phyloP scores from a whole-genome alignment of 2,888 invertebrate genomes.

The Drosophila subquinaria region DNA sequence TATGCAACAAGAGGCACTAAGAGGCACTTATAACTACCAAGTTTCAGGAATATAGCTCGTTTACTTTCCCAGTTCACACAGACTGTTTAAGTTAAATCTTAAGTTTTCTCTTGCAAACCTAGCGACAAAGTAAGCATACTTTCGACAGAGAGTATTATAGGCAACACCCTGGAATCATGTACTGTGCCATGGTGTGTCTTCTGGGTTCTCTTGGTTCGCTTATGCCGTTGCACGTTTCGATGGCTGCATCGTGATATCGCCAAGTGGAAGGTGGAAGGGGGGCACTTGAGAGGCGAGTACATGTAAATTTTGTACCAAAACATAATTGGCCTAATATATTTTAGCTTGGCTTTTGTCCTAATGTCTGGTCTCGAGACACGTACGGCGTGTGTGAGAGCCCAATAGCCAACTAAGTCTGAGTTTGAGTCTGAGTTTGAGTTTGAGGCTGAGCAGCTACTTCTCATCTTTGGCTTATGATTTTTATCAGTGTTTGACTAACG shows the following conservation, averaged over 20 bases:
- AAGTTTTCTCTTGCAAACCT: not conserved
- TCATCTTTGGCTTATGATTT: constrained; percentile 70
- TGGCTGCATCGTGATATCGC: constrained; percentile 69
- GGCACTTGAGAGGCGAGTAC: constrained; percentile 69
- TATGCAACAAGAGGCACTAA: too few relatives aligned
- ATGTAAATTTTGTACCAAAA: constrained; percentile 71
- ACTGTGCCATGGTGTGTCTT: constrained; percentile 8
- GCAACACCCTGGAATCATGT: constrained; percentile 33
- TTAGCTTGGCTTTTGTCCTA: constrained; percentile 55
- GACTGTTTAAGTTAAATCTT: not conserved
- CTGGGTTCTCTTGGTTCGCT: constrained; percentile 39
- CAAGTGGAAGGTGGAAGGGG: constrained; percentile 23
- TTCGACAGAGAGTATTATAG: not conserved
- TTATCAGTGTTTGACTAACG: constrained; percentile 80
- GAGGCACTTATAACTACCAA: not conserved
- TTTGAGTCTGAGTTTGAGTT: too few relatives aligned
- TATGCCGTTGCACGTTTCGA: constrained; percentile 72
- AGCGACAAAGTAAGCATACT: not conserved
- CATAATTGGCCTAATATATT: constrained; percentile 81
- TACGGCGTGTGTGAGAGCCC: constrained; percentile 33
- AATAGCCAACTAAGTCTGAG: not conserved
- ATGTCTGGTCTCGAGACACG: constrained; percentile 58
- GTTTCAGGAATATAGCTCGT: not conserved
- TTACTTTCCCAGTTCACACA: not conserved
- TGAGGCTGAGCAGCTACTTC: constrained; percentile 39